Conservation (phyloP, 2,888 invertebrate species). For the Phragmatobia fuliginosa region DNA sequence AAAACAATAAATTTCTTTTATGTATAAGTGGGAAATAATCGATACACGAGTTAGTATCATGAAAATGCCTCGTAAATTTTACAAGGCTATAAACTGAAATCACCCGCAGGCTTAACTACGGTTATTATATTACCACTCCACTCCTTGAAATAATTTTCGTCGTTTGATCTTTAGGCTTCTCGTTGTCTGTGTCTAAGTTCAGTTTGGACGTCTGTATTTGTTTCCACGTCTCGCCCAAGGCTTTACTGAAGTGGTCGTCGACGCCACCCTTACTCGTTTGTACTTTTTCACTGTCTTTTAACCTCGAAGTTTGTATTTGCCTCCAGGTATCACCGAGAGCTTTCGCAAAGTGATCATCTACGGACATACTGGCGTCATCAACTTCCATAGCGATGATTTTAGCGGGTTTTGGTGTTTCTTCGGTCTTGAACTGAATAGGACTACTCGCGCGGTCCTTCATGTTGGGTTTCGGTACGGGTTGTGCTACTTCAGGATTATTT, state of each 20-base stretch:
- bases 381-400: slow-evolving; percentile 87
- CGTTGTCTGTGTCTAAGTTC: slow-evolving; percentile 61
- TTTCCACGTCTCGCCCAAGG: slow-evolving; percentile 94
- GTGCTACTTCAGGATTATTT: slow-evolving; percentile 69
- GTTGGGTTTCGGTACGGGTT: slow-evolving; percentile 74
- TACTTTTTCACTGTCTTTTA: slow-evolving; percentile 78
- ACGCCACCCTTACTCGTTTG: slow-evolving; percentile 82
- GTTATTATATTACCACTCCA: slow-evolving; percentile 82
- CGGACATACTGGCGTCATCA: slow-evolving; percentile 88
- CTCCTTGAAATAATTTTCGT: slow-evolving; percentile 82
- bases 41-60: slow-evolving; percentile 73
- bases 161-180: slow-evolving; percentile 74
- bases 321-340: slow-evolving; percentile 95
- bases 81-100: slow-evolving; percentile 73
- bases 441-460: slow-evolving; percentile 83
- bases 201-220: slow-evolving; percentile 88
- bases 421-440: slow-evolving; percentile 78
- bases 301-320: slow-evolving; percentile 88
- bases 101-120: slow-evolving; percentile 59
- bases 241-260: slow-evolving; percentile 97
- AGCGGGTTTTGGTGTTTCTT: slow-evolving; percentile 71
- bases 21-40: slow-evolving; percentile 79
- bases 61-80: slow-evolving; percentile 76
- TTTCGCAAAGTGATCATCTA: slow-evolving; percentile 97
- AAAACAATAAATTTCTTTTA: slow-evolving; percentile 68